These are phyloP conservation scores for Oenanthe melanoleuca DNA, from an alignment of 2,113 vertebrate genomes.

Conservation along the genomic window DNA sequence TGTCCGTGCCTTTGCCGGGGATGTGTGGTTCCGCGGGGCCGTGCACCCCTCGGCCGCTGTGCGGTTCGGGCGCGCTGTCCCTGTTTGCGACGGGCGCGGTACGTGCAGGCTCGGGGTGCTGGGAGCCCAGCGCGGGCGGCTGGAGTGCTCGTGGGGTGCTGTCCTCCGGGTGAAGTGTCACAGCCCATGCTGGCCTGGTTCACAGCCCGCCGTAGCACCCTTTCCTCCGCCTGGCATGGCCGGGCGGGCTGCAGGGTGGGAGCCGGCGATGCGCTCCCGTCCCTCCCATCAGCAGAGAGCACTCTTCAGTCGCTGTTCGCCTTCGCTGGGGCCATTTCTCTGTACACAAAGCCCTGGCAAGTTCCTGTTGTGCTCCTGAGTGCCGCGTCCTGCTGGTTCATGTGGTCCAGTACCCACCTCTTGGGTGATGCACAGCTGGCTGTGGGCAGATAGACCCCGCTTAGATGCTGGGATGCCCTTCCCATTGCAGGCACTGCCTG, in stretches of 20 bases:
- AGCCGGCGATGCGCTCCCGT: not conserved
- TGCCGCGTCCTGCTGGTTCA: not conserved
- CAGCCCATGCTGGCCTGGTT: not conserved
- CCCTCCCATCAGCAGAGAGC: constrained; percentile 17
- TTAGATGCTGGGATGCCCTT: not conserved
- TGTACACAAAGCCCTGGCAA: not conserved
- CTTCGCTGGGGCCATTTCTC: not conserved
- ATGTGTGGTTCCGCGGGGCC: rapidly evolving
- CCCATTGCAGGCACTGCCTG: not conserved
- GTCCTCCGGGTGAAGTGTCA: not conserved
- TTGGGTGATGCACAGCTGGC: rapidly evolving
- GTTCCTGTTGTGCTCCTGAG: not conserved
- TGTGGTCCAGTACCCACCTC: not conserved
- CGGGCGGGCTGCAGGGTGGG: not conserved
- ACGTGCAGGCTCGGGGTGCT: rapidly evolving
- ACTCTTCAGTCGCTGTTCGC: not conserved
- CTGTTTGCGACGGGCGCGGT: not conserved
- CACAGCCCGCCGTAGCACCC: not conserved
- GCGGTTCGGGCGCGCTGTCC: not conserved
- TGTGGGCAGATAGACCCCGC: not conserved
- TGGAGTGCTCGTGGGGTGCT: not conserved
- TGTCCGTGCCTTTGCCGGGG: not conserved
- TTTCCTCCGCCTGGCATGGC: not conserved
- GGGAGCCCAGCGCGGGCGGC: not conserved
- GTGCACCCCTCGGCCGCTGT: not conserved